Percentiles rank a stretch among this genome's conserved stretches.
phyloP scores from a whole-genome alignment of 2,888 invertebrate genomes.

The Synanthedon vespiformis region DNA sequence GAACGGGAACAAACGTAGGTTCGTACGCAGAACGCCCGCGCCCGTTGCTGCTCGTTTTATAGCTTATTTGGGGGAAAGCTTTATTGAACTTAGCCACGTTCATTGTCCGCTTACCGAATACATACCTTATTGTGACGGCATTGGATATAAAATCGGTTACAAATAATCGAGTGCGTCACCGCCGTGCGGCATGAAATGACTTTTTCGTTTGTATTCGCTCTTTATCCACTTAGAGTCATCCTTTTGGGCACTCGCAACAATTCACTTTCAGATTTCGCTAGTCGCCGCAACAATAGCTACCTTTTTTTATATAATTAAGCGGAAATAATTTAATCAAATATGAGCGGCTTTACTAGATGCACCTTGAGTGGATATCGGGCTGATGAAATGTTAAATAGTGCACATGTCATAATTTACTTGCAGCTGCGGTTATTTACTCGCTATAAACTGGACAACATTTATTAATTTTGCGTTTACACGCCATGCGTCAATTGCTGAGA shows the following conservation, averaged over 20 bases:
- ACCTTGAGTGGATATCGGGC: background rate
- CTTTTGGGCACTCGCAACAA: slow-evolving; percentile 67
- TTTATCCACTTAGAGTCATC: slow-evolving; percentile 69
- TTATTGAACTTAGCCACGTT: slow-evolving; percentile 67
- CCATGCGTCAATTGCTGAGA: no score
- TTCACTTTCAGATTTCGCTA: slow-evolving; percentile 65
- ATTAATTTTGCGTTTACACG: background rate
- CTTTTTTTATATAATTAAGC: background rate
- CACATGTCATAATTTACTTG: background rate
- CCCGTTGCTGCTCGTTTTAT: slow-evolving; percentile 66
- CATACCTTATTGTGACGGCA: slow-evolving; percentile 27
- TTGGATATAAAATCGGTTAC: slow-evolving; percentile 29
- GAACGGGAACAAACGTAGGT: slow-evolving; percentile 47
- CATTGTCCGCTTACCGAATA: slow-evolving; percentile 34
- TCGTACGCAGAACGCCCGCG: slow-evolving; percentile 45
- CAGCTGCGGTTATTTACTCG: background rate
- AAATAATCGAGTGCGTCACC: slow-evolving; percentile 39
- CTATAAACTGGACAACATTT: background rate
- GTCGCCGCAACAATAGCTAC: slow-evolving; percentile 20
- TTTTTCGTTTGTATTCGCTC: slow-evolving; percentile 68
- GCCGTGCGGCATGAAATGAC: slow-evolving; percentile 65
- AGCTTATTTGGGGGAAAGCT: slow-evolving; percentile 70
- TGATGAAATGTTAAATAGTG: background rate
- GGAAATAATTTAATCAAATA: no score
- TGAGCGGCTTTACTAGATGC: background rate